Percentiles rank a stretch among this genome's conserved stretches.
phyloP scores from a whole-genome alignment of 2,113 vertebrate genomes.

The Pelecanus crispus region DNA sequence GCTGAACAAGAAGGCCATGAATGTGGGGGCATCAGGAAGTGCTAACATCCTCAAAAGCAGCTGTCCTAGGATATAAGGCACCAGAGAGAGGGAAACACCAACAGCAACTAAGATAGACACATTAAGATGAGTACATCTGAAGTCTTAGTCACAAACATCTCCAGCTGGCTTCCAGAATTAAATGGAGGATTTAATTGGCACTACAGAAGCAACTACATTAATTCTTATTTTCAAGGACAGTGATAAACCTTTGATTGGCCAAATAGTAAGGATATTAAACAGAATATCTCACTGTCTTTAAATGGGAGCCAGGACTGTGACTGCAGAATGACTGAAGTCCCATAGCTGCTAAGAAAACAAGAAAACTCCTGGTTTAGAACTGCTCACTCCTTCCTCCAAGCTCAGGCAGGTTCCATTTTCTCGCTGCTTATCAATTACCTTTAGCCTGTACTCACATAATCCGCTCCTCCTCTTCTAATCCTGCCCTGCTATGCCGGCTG shows the following conservation, averaged over 20 bases:
- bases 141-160: neutral
- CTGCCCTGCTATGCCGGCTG: neutral
- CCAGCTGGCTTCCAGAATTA: conserved; percentile 40
- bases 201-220: conserved; percentile 7
- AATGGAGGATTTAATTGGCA: conserved; percentile 15
- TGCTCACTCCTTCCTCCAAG: neutral
- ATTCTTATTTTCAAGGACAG: conserved; percentile 46
- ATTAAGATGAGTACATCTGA: neutral
- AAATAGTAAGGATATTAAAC: neutral
- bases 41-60: neutral
- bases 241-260: neutral
- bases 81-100: neutral
- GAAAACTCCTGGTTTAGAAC: neutral
- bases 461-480: neutral
- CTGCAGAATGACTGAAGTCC: neutral
- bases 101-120: neutral
- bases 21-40: neutral
- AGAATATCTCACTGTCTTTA: neutral
- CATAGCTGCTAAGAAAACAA: neutral
- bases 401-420: neutral
- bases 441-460: neutral
- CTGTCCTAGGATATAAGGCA: neutral
- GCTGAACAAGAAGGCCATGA: neutral
- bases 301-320: neutral
- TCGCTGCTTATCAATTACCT: neutral